phyloP scores from a whole-genome alignment of 2,888 invertebrate genomes.

The Heliconius hortense region DNA sequence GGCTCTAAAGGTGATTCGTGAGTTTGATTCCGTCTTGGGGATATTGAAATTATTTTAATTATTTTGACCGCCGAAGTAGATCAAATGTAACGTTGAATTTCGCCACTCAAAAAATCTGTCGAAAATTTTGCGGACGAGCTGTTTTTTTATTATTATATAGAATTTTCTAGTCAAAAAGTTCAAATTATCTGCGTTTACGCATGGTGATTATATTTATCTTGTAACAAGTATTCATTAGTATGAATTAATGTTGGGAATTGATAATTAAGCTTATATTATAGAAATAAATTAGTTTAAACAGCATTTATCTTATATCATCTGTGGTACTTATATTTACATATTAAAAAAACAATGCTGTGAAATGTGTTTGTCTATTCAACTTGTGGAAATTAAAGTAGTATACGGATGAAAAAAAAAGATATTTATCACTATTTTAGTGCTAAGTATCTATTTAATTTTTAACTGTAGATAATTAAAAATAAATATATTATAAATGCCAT shows the following conservation, averaged over 20 bases:
- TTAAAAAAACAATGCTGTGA: slow-evolving; percentile 24
- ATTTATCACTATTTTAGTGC: background rate
- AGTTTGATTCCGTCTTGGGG: no score
- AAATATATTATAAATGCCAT: no score
- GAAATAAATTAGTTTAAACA: slow-evolving; percentile 20
- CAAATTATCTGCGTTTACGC: slow-evolving; percentile 11
- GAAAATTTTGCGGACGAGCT: no score
- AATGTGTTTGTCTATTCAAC: slow-evolving; percentile 5
- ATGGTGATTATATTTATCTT: slow-evolving; percentile 21
- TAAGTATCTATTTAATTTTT: background rate
- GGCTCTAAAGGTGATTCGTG: no score
- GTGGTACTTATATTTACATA: background rate
- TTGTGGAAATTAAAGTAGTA: background rate
- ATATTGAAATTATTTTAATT: no score
- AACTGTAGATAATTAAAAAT: no score
- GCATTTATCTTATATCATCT: slow-evolving; percentile 4
- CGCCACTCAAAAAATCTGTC: no score
- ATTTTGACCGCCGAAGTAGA: no score
- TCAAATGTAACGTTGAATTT: background rate
- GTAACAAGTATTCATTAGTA: slow-evolving; percentile 24
- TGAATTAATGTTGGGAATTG: slow-evolving; percentile 24
- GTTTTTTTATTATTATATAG: background rate
- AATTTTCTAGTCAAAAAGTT: background rate
- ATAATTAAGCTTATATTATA: slow-evolving; percentile 17
- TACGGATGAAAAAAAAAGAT: background rate